Conservation (phyloP, 2,888 invertebrate species). For the Eupithecia insigniata region DNA sequence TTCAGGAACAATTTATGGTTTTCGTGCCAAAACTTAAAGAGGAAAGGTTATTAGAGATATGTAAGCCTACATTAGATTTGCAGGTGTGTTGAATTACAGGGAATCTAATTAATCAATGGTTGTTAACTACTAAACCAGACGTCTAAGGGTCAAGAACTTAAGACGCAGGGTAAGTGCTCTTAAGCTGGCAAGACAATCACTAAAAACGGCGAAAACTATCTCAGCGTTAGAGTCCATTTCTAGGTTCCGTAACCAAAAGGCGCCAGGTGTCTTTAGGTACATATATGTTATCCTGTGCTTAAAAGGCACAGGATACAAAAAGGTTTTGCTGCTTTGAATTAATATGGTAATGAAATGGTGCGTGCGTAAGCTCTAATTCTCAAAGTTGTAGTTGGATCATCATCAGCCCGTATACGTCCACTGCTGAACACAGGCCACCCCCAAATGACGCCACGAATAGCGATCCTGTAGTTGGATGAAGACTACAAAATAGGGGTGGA, state of each 20-base stretch:
- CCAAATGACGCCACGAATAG: too few relatives aligned
- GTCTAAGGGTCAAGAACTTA: too few relatives aligned
- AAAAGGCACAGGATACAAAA: too few relatives aligned
- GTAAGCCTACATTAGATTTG: neutral
- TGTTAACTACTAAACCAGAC: neutral
- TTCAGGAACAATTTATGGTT: neutral
- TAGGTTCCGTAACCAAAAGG: neutral
- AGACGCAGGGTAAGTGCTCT: too few relatives aligned
- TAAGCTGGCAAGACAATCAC: too few relatives aligned
- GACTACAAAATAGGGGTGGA: slow-evolving; percentile 39
- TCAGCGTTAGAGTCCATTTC: neutral
- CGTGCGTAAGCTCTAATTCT: neutral
- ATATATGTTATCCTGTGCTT: too few relatives aligned
- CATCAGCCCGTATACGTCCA: too few relatives aligned
- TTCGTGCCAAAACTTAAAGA: neutral
- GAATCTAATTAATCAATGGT: neutral
- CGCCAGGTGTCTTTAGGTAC: neutral
- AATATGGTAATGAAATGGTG: neutral
- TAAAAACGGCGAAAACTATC: too few relatives aligned
- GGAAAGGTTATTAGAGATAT: neutral
- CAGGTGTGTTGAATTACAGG: neutral
- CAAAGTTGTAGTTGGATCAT: slow-evolving; percentile 22
- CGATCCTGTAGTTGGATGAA: slow-evolving; percentile 23
- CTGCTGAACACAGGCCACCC: too few relatives aligned
- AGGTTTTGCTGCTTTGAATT: neutral